Base-by-base conservation (phyloP, 2,797 vertebrate genomes). In the Muscicapa striata region DNA sequence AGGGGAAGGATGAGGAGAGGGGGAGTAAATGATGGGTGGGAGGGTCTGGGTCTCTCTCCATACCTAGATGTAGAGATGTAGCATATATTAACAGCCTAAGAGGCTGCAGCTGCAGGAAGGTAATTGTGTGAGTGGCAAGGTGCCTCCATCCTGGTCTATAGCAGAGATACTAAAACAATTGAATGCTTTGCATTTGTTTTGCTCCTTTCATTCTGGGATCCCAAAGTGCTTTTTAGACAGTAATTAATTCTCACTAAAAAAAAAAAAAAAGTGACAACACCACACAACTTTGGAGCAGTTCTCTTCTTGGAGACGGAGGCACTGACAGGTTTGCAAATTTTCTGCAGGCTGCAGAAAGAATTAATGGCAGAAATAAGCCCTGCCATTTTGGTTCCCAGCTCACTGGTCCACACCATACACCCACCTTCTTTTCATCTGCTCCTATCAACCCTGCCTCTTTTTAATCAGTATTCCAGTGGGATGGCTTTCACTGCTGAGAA, bases 11-110 rank as follows among this genome's bases (percentile, higher is more conserved):
- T 11, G 24, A 43, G 78, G 57, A 51, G 80, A 38, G 51, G 22
- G 54, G 48, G 38, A 54, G 40, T 62, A 90, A 78, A 59, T 68
- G 90, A 94, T 67, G 82, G 34, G 67, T 85, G 66, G 86, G 84
- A 92, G 61, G 59, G 55, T 41, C 67, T 74, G 68, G 48, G 63
- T 84, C 82, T 92, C 88, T 68, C 87, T 96, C 58, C 20, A 3
- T 61, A 90, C 78, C 92, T 94, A 83, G 90, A 94, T 87, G 70
- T 57, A 40, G 83, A 96, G 94, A 93, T 91, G 94, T 21, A 59
- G 90, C 72, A 85, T 94, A n/a, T 36, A 94, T 96, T 96, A 93
- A 84, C 66, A 90, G 94, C 67, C 80, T 86, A 80, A 97, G 87
- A 93, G 93, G 81, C 81, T 95, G 95, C 94, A 95, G 92, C 90